Base-by-base conservation (phyloP, 2,797 vertebrate genomes). In the Scarus forsteni region DNA sequence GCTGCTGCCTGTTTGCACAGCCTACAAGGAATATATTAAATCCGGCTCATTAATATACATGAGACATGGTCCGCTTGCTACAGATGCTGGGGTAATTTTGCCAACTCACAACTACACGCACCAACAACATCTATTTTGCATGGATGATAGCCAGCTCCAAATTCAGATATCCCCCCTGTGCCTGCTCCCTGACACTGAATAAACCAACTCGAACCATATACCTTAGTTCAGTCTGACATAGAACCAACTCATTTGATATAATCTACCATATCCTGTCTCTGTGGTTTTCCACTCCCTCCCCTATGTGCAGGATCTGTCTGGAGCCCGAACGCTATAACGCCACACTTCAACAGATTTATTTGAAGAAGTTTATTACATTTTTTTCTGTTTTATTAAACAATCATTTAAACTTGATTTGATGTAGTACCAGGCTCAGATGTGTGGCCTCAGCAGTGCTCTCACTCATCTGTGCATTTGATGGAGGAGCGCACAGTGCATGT, bases 11-110 rank as follows among this genome's bases (percentile, higher is more conserved):
- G 69, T 90, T 89, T 86, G 78, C 80, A 75, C 87, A 80, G 87
- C 69, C 86, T 80, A 84, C 48, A 46, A 87, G 85, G 89, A 92
- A 91, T 91, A 89, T 80, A 91, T 92, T 92, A 89, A 85, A 87
- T 75, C 63, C 18, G 16, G 56, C 79, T 91, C 88, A 93, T 92
- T 84, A 92, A 93, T 92, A 93, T 85, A 91, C 89, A 93, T 92
- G 86, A 92, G 90, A 88, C 85, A 90, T 74, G 91, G 77, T 92
- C 87, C 51, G 76, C 88, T 90, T 86, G 85, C 86, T 86, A 89
- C 91, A 93, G 91, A 93, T 91, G 92, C 89, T 80, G 81, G 80
- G 83, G 66, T 91, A 85, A 92, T 91, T 91, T 89, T 58, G 66
- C 87, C 89, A 88, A 80, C 87, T 86, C 89, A 86, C 87, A 88